Evolutionary conservation across 2,888 invertebrate genomes (phyloP), one percentile per base, ranked within the genome.

Genomic region (Nomada ferruginata): DNA sequence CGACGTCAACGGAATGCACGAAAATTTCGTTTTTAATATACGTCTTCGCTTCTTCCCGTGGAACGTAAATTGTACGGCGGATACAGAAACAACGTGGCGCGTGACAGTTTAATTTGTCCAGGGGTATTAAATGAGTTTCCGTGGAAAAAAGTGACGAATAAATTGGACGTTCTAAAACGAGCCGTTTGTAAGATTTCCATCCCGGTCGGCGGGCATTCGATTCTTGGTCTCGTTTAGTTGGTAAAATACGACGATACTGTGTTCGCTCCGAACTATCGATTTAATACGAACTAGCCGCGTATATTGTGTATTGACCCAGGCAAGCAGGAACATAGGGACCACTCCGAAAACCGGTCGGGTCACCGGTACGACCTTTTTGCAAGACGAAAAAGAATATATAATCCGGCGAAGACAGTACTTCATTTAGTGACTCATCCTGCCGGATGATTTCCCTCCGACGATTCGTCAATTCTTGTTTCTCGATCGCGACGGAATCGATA

Each of bases 271-370:
- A 60, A 29, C 26, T 44, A 50, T 64, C 65, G 82, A 71, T 82
- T 65, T 57, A 11, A 79, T 70, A 44, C 70, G 59, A 83, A 75
- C 74, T 68, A 71, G 82, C 71, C 71, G 59, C 44, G 75, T 52
- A 71, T 71, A 71, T 83, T 74, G 79, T 64, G 29, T 65, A 79
- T 83, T 83, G 77, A 74, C 74, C 59, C n/a, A 55, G 50, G 53
- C 63, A 55, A 74, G 63, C 52, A 66, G 65, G 75, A 79, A 55
- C 64, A 44, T n/a, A 47, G 68, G 61, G 65, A 65, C 74, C 68
- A 63, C 64, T 68, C 74, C 60, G 76, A 75, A 76, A 86, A 86
- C 78, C 83, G 83, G 85, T 85, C 76, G 65, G 76, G 66, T 79
- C 83, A 76, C 79, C 71, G 76, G 47, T 74, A 76, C 80, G 76